Evolutionary conservation across 2,797 vertebrate genomes (phyloP).

Genomic region (Cuniculus paca): DNA sequence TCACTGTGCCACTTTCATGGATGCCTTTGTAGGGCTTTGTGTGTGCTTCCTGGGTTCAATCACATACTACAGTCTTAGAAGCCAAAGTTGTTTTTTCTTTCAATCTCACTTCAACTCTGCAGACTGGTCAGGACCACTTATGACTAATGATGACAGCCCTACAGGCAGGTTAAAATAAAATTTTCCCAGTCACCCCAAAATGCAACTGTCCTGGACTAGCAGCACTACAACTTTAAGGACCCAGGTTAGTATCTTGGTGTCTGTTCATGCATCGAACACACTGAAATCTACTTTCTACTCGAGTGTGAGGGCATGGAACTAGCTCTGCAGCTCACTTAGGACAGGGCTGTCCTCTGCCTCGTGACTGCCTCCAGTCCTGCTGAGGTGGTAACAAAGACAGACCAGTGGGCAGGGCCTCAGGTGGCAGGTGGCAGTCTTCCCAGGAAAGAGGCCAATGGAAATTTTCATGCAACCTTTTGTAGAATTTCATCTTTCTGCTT

Average conservation of each 20-base stretch:
- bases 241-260: background rate
- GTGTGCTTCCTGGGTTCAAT: background rate
- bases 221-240: background rate
- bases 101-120: accelerated
- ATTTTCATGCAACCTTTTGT: background rate
- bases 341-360: background rate
- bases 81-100: background rate
- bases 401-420: background rate
- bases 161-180: background rate
- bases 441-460: background rate
- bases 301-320: accelerated
- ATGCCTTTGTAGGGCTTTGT: background rate
- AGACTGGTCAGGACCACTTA: slow-evolving; percentile 5
- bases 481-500: background rate
- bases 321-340: accelerated
- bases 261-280: background rate
- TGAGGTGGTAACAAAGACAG: background rate
- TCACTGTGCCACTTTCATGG: no score
- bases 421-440: background rate
- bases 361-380: background rate
- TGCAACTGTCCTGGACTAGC: background rate
- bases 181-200: background rate
- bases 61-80: background rate
- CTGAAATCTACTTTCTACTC: background rate
- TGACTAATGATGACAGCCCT: background rate